Percentiles rank a stretch among this genome's conserved stretches.
Conservation (phyloP, 2,797 vertebrate species). For the Discoglossus pictus region DNA sequence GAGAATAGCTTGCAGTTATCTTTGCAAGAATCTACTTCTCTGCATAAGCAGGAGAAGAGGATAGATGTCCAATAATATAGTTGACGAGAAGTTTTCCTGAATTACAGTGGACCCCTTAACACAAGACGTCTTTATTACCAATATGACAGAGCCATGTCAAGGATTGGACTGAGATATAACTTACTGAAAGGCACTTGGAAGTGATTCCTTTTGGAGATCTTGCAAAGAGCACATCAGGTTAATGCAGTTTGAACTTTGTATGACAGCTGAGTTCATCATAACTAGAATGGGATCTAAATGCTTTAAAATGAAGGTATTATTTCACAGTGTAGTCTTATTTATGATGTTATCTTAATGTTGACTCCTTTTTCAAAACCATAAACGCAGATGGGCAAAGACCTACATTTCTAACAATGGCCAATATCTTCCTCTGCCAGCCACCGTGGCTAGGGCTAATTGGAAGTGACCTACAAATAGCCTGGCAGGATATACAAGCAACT, state of each 20-base stretch:
- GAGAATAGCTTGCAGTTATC: too few relatives aligned
- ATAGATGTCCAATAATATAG: too few relatives aligned
- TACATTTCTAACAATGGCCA: constrained; percentile 17
- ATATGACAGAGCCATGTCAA: too few relatives aligned
- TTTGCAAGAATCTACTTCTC: too few relatives aligned
- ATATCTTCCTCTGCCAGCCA: constrained; percentile 26
- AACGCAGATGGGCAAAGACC: constrained; percentile 33
- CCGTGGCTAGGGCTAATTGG: constrained; percentile 42
- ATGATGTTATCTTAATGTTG: constrained; percentile 1
- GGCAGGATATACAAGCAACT: constrained; percentile 30
- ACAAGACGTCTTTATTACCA: too few relatives aligned
- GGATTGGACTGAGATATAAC: constrained; percentile 14
- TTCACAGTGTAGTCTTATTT: constrained; percentile 9
- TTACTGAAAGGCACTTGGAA: constrained; percentile 15
- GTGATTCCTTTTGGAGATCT: constrained; percentile 10
- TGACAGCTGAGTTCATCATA: constrained; percentile 3
- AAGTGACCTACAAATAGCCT: constrained; percentile 45
- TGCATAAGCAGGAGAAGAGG: too few relatives aligned
- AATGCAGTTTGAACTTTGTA: constrained; percentile 16
- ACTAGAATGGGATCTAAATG: constrained; percentile 1
- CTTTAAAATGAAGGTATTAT: constrained; percentile 11
- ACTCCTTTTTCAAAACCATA: constrained; percentile 12
- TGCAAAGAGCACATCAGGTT: constrained; percentile 28
- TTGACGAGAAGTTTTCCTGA: too few relatives aligned
- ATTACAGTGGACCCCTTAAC: too few relatives aligned